These are phyloP conservation scores for Hirudinaria manillensis DNA, from an alignment of 2,888 invertebrate genomes.

Conservation along the genomic window DNA sequence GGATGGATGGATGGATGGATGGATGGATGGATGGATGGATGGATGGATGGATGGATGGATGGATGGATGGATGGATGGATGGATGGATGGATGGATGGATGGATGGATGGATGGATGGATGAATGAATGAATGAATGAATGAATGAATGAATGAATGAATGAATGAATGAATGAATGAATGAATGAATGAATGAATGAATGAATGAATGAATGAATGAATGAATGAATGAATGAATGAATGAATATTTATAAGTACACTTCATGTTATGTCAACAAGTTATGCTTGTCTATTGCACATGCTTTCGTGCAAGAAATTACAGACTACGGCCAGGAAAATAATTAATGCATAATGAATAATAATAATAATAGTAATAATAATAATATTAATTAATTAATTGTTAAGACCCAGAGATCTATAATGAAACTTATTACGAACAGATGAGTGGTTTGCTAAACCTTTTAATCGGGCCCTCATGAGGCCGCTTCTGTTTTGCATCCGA, in stretches of 20 bases:
- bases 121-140: not conserved
- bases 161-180: not conserved
- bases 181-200: not conserved
- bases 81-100: no score
- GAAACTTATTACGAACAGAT: not conserved
- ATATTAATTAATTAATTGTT: not conserved
- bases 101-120: no score
- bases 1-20: no score
- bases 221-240: no score
- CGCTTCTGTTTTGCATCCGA: slow-evolving; percentile 85
- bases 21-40: no score
- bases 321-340: no score
- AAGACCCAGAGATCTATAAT: not conserved
- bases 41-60: no score
- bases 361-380: not conserved
- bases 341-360: not conserved
- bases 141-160: not conserved
- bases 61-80: no score
- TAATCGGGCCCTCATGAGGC: slow-evolving; percentile 87
- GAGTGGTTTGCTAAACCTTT: slow-evolving; percentile 61
- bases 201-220: not conserved
- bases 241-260: no score
- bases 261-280: no score
- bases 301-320: no score
- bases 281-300: no score